A percentile compares a stretch with the other conserved stretches of the same genome.
phyloP scores from a whole-genome alignment of 2,113 vertebrate species.

The Chrysochloris asiatica region DNA sequence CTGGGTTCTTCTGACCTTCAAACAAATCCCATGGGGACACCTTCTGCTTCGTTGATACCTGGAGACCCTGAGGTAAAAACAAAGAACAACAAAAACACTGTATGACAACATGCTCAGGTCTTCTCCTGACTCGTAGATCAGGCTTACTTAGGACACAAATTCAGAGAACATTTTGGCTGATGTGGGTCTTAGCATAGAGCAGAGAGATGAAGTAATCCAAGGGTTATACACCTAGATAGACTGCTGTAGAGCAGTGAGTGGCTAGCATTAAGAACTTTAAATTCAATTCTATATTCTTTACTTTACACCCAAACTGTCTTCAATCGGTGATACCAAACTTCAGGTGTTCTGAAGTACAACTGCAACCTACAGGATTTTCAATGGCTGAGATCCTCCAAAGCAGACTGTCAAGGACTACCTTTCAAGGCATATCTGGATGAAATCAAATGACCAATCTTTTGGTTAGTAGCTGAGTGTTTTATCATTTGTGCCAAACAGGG shows the following conservation, averaged over 20 bases:
- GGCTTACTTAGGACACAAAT: not conserved
- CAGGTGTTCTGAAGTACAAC: not conserved
- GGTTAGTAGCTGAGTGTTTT: not conserved
- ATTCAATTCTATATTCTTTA: not conserved
- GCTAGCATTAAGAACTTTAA: too few relatives aligned
- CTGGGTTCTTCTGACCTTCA: slow-evolving; percentile 86
- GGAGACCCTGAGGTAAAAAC: slow-evolving; percentile 82
- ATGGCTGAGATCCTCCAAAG: not conserved
- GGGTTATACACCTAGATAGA: not conserved
- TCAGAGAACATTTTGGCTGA: not conserved
- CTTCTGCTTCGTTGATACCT: slow-evolving; percentile 86
- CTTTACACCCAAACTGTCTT: too few relatives aligned
- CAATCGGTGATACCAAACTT: not conserved
- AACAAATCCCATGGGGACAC: slow-evolving; percentile 87
- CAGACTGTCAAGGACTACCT: not conserved
- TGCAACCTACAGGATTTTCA: not conserved
- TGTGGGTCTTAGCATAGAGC: not conserved
- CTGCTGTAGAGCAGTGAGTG: fast-evolving
- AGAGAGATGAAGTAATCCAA: not conserved
- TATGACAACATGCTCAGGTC: not conserved
- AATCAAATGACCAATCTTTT: not conserved
- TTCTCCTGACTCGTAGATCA: not conserved
- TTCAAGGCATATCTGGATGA: not conserved
- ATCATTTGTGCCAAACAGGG: not conserved
- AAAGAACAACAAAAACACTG: not conserved